Conservation (phyloP, 2,113 vertebrate species). For the Galemys pyrenaicus region DNA sequence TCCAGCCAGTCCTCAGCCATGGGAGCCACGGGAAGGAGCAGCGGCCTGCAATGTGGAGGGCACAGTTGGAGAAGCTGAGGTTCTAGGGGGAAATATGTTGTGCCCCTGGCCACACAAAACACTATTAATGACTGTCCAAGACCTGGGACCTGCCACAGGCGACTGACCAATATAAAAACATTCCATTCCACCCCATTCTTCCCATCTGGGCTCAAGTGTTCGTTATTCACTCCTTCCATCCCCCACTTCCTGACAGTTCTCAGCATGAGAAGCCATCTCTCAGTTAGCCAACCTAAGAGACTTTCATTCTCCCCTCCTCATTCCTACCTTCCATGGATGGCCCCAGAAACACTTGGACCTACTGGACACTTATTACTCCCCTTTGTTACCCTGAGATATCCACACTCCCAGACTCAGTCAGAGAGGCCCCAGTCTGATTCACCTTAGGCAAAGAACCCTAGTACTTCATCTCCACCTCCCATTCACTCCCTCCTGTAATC, state of each 20-base stretch:
- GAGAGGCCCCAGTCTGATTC: not conserved
- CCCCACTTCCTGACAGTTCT: not conserved
- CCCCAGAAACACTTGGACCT: not conserved
- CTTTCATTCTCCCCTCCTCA: not conserved
- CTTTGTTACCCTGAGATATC: not conserved
- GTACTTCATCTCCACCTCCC: not conserved
- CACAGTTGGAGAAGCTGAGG: not conserved
- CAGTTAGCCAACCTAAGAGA: not conserved
- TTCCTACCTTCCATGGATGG: not conserved
- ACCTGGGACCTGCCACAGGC: not conserved
- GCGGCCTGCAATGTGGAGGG: not conserved
- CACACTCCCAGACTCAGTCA: not conserved
- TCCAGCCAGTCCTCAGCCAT: conserved; percentile 91
- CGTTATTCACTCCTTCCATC: not conserved
- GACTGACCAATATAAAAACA: not conserved
- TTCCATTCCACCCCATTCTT: not conserved
- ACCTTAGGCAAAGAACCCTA: not conserved
- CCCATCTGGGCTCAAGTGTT: not conserved
- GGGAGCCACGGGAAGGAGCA: conserved; percentile 44
- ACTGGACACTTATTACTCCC: not conserved
- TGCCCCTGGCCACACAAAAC: not conserved
- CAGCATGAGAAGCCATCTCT: not conserved
- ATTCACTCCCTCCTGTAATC: not conserved
- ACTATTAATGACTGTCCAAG: not conserved
- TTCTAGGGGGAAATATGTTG: not conserved